These are phyloP conservation scores for Anniella stebbinsi DNA, from an alignment of 2,797 vertebrate genomes.

Conservation along the genomic window DNA sequence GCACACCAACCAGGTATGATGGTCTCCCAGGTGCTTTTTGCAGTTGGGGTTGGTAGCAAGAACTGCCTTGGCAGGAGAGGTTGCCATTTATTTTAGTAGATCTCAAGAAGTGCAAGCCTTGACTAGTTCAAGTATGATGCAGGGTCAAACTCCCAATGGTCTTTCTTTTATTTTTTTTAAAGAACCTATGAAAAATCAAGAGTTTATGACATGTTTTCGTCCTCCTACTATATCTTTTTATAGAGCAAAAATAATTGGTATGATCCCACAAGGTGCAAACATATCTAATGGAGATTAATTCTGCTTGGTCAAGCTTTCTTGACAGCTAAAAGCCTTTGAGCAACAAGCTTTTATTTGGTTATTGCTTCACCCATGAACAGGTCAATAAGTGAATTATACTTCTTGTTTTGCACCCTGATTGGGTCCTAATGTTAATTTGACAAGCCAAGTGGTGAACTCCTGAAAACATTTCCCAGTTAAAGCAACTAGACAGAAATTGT, in stretches of 20 bases:
- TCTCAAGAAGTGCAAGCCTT: neutral
- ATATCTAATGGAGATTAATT: neutral
- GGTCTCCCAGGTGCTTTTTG: neutral
- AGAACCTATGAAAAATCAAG: neutral
- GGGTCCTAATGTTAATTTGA: constrained; percentile 67
- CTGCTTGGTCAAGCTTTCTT: neutral
- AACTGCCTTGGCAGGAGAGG: neutral
- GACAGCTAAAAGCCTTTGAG: neutral
- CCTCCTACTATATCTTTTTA: neutral
- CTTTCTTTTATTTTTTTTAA: neutral
- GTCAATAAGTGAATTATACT: constrained; percentile 59
- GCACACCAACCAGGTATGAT: neutral
- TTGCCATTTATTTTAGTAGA: neutral
- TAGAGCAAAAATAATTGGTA: neutral
- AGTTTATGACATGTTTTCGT: neutral
- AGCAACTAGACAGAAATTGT: constrained; percentile 68
- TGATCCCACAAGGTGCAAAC: accelerated
- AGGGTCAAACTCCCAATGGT: neutral
- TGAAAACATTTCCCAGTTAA: constrained; percentile 67
- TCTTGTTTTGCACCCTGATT: constrained; percentile 62
- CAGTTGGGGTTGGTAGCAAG: neutral
- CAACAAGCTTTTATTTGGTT: constrained; percentile 39
- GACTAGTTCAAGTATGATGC: neutral
- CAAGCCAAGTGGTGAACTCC: constrained; percentile 65
- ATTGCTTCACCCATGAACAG: constrained; percentile 33